Base-by-base conservation (phyloP, 1,140 invertebrate species). In the Sarcophaga bullata region DNA sequence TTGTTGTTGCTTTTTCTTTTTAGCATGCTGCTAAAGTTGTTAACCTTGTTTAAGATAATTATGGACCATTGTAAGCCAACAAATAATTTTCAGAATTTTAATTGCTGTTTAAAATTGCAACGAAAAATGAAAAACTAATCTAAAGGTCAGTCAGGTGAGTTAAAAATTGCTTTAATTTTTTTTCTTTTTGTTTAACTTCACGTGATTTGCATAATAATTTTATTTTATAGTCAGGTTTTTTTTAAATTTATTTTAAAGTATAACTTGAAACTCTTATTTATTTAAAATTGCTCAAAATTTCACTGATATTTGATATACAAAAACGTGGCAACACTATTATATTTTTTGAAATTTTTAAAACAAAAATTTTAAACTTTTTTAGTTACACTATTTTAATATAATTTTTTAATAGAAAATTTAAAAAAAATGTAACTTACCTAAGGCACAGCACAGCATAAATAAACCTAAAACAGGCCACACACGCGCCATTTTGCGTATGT, bases 391-490 rank as follows among this genome's bases (percentile, higher is more conserved):
- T 62, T 80, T 80, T 80, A 49, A 80, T 19, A 54, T 50, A 25
- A 54, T 80, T 58, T 80, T 80, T 80, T 19, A 25, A 19, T 54
- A 37, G 10, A 80, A 52, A 37, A 37, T 2, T 37, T 37, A 37
- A 37, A 37, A 37, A n/a, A n/a, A n/a, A n/a, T 37, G 10, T 54
- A 62, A 90, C 89, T 90, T 84, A 90, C 89, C 89, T 80, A 85
- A 82, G 84, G 85, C 86, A 81, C 81, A 83, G 82, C 85, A 89
- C 82, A 90, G 80, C 84, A 87, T 75, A 84, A 90, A 83, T 82
- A 87, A 58, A 85, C 86, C 85, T 83, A 90, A 85, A 84, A 86
- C 83, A 83, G 87, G 84, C 85, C 87, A 87, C 85, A 86, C 87
- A 87, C 85, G 85, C 87, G 88, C 86, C 88, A 90, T 89, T 49